Percentiles rank a stretch among this genome's conserved stretches.
phyloP scores from a whole-genome alignment of 2,888 invertebrate genomes.

The Ctenicera cuprea region DNA sequence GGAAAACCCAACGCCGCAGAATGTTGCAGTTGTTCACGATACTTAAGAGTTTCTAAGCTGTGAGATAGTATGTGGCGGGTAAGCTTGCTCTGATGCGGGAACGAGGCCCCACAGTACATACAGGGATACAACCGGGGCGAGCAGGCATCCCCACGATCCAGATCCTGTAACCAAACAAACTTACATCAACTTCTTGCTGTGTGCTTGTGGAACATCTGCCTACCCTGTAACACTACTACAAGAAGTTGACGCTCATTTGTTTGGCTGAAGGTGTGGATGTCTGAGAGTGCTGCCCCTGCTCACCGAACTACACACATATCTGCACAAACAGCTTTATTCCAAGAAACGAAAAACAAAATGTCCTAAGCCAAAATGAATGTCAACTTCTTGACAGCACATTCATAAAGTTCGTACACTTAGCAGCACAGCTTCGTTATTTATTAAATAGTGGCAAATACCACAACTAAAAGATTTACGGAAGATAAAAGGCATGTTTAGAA shows the following conservation, averaged over 20 bases:
- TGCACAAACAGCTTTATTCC: conserved; percentile 63
- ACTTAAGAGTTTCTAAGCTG: conserved; percentile 91
- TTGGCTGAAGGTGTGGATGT: conserved; percentile 74
- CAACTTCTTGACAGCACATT: conserved; percentile 91
- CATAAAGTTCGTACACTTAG: conserved; percentile 42
- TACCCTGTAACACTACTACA: conserved; percentile 71
- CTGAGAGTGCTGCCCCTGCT: conserved; percentile 60
- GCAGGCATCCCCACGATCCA: conserved; percentile 79
- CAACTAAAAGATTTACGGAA: conserved; percentile 54
- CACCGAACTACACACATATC: conserved; percentile 54
- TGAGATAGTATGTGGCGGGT: conserved; percentile 93
- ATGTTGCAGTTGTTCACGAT: conserved; percentile 82
- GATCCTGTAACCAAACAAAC: conserved; percentile 93
- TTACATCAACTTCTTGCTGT: conserved; percentile 93
- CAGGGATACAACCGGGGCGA: conserved; percentile 83
- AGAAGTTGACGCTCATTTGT: conserved; percentile 95
- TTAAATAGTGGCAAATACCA: conserved; percentile 57
- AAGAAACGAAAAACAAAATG: conserved; percentile 76
- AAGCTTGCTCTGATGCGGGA: conserved; percentile 93
- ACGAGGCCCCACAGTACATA: conserved; percentile 92
- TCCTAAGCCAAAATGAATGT: conserved; percentile 95
- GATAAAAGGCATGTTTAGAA: background rate
- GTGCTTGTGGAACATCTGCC: conserved; percentile 63
- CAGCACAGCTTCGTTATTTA: conserved; percentile 41
- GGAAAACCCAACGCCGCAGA: conserved; percentile 72